Base-by-base conservation (phyloP, 1,140 invertebrate genomes). In the Trichonephila inaurata region DNA sequence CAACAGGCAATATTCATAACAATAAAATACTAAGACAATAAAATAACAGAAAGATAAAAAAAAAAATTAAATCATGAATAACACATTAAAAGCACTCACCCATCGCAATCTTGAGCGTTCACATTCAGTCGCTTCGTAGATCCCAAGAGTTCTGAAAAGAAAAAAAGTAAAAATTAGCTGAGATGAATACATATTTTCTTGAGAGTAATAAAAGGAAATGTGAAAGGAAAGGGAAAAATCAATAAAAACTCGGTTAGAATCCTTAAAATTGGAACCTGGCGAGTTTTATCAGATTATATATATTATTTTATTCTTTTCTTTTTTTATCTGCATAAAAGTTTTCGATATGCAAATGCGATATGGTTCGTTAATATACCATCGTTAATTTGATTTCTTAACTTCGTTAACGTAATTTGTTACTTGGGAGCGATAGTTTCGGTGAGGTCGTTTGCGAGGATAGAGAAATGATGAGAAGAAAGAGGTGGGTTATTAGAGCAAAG, bases 51-150 rank as follows among this genome's bases (percentile, higher is more conserved):
- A n/a, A n/a, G 44, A n/a, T 0, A 69, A 6, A 12, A 24, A 19
- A 16, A 77, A 77, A 77, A 33, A 77, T 18, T 40, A 1, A 16
- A 40, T 64, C 86, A 89, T 88, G 85, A 93, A 93, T 87, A 62
- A 82, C 24, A 28, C 85, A 87, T 87, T 88, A 87, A 88, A 87
- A 81, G 61, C 14, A 94, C 94, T 91, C 85, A 94, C 94, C 94
- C 94, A 88, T 94, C 94, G 21, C 83, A 91, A 44, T 94, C 94
- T 72, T 94, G 94, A 21, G 88, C 89, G 40, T 94, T 94, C 21
- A 94, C 61, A 69, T 94, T 94, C 51, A 94, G 85, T 81, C 85
- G 51, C 40, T 81, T 87, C 3, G 89, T 89, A 16, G 89, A 69
- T 87, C 94, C 94, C 83, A 94, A 60, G 40, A 94, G 89, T 82